These are phyloP conservation scores for Aethina tumida DNA, from an alignment of 1,140 invertebrate species.

Conservation along the genomic window DNA sequence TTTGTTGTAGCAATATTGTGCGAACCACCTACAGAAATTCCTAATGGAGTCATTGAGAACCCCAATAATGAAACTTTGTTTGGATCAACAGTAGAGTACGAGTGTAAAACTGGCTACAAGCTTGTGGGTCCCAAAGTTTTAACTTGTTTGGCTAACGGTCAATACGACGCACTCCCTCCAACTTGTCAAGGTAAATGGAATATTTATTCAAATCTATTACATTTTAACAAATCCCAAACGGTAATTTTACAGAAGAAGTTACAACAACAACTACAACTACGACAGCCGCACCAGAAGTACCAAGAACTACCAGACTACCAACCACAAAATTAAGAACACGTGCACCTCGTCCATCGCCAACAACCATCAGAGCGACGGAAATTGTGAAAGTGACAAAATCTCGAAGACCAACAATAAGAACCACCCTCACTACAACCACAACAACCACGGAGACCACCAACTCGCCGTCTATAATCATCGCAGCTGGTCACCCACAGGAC, in stretches of 20 bases:
- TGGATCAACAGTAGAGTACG: constrained; percentile 64
- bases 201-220: neutral
- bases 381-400: constrained; percentile 22
- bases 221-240: constrained; percentile 1
- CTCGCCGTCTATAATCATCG: constrained; percentile 46
- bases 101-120: constrained; percentile 59
- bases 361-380: constrained; percentile 29
- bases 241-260: constrained; percentile 18
- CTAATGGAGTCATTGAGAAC: constrained; percentile 57
- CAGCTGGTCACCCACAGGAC: constrained; percentile 54
- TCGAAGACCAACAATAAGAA: constrained; percentile 13
- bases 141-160: constrained; percentile 62
- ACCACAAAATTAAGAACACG: constrained; percentile 22
- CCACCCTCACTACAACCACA: constrained; percentile 16
- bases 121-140: constrained; percentile 59
- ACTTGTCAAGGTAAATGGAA: constrained; percentile 47
- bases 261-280: constrained; percentile 25
- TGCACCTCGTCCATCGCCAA: constrained; percentile 34
- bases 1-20: constrained; percentile 58
- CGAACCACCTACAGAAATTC: constrained; percentile 57
- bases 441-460: constrained; percentile 20
- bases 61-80: constrained; percentile 54
- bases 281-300: constrained; percentile 12
- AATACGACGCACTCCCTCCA: constrained; percentile 68
- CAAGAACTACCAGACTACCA: constrained; percentile 10